Conservation (phyloP, 2,113 vertebrate species). For the Actenoides lindsayi region DNA sequence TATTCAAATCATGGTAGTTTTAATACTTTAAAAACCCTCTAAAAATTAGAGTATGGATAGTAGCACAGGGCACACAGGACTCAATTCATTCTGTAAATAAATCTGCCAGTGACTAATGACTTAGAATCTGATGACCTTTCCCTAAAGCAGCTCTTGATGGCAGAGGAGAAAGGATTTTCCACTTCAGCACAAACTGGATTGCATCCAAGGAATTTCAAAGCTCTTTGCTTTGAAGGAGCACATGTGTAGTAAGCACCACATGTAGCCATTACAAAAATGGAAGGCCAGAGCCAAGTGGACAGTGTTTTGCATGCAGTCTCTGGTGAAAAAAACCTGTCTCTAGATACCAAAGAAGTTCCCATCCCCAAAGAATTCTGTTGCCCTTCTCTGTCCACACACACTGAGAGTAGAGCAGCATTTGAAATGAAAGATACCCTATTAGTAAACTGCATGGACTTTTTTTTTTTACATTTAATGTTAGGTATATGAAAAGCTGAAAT, state of each 20-base stretch:
- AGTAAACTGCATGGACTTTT: background rate
- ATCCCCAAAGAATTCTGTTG: background rate
- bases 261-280: background rate
- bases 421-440: background rate
- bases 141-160: constrained; percentile 2
- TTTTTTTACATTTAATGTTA: background rate
- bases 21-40: background rate
- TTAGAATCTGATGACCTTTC: constrained; percentile 24
- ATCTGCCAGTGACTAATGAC: background rate
- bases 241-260: background rate
- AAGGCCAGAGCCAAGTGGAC: background rate
- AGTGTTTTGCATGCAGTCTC: background rate
- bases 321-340: background rate
- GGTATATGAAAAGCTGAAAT: background rate
- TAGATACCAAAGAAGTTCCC: background rate
- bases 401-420: background rate
- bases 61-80: background rate
- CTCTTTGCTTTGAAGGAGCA: background rate
- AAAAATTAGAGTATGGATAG: background rate
- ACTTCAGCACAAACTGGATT: constrained; percentile 1
- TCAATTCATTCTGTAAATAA: background rate
- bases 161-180: constrained; percentile 26
- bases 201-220: constrained; percentile 15
- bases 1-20: background rate
- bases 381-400: background rate